A percentile compares a stretch with the other conserved stretches of the same genome.
These are phyloP conservation scores for Pseudococcus jackbeardsleyi DNA, from an alignment of 2,888 invertebrate genomes.

Conservation along the genomic window DNA sequence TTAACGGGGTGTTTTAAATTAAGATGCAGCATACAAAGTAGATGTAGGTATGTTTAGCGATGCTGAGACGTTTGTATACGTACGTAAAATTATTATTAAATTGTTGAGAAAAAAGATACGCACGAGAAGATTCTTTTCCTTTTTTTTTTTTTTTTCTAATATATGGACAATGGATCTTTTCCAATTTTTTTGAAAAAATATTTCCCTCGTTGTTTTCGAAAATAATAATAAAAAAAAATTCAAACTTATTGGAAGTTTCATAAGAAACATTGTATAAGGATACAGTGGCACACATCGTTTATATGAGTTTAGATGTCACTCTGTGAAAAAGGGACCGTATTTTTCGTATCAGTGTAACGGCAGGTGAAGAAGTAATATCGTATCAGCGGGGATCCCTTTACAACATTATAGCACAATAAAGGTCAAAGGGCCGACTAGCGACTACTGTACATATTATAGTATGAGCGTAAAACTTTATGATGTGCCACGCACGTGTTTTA, in stretches of 20 bases:
- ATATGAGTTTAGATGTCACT: conserved; percentile 57
- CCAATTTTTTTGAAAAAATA: no score
- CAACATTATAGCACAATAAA: conserved; percentile 63
- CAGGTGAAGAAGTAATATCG: conserved; percentile 62
- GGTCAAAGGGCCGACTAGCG: conserved; percentile 63
- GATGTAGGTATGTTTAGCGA: neutral
- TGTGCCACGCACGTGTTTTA: conserved; percentile 64
- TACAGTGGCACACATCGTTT: neutral
- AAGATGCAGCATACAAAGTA: neutral
- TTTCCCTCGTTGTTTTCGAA: neutral
- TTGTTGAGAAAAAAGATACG: no score
- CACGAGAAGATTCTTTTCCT: no score
- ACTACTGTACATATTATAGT: conserved; percentile 52
- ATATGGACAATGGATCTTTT: no score
- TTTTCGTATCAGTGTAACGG: conserved; percentile 30
- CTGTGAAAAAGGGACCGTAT: conserved; percentile 48
- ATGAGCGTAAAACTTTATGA: conserved; percentile 64
- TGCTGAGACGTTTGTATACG: no score
- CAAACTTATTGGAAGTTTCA: neutral
- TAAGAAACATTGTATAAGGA: neutral
- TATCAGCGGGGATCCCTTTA: conserved; percentile 55
- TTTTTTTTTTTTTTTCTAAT: no score
- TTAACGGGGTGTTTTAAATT: neutral
- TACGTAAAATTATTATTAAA: no score
- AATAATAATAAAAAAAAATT: neutral